Evolutionary conservation across 1,140 invertebrate species (phyloP).

Genomic region (Arion vulgaris): DNA sequence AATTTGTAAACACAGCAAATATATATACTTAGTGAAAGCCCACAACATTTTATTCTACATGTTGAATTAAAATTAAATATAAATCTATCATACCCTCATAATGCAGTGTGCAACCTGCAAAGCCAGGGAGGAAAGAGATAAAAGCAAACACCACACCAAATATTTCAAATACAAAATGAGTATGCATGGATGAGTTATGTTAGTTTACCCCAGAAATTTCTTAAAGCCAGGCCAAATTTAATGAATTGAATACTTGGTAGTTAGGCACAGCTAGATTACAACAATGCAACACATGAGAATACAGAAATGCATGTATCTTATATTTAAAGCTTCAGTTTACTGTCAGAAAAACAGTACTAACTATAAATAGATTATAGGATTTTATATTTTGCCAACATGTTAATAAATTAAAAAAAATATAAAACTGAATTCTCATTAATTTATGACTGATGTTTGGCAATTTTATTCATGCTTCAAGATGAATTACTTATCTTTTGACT

Average conservation of each 20-base stretch:
- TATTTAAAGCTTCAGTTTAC: background rate
- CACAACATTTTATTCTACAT: background rate
- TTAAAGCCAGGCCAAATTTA: background rate
- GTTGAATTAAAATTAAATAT: background rate
- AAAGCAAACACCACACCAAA: constrained; percentile 11
- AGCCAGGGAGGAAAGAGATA: constrained; percentile 10
- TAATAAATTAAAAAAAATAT: background rate
- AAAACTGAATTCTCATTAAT: background rate
- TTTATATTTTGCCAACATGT: background rate
- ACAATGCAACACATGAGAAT: background rate
- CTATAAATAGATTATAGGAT: background rate
- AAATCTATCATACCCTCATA: constrained; percentile 12
- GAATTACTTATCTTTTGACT: too few relatives aligned
- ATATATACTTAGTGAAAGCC: background rate
- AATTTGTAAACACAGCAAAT: background rate
- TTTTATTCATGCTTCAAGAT: too few relatives aligned
- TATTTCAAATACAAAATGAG: background rate
- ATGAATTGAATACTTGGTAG: background rate
- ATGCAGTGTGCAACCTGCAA: constrained; percentile 9
- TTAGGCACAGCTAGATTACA: background rate
- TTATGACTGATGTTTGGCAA: background rate
- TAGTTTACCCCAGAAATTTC: background rate
- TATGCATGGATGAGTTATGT: constrained; percentile 4
- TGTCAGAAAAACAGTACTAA: background rate
- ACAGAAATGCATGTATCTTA: background rate